These are phyloP conservation scores for Megaceryle alcyon DNA, from an alignment of 2,797 vertebrate species.

Conservation along the genomic window DNA sequence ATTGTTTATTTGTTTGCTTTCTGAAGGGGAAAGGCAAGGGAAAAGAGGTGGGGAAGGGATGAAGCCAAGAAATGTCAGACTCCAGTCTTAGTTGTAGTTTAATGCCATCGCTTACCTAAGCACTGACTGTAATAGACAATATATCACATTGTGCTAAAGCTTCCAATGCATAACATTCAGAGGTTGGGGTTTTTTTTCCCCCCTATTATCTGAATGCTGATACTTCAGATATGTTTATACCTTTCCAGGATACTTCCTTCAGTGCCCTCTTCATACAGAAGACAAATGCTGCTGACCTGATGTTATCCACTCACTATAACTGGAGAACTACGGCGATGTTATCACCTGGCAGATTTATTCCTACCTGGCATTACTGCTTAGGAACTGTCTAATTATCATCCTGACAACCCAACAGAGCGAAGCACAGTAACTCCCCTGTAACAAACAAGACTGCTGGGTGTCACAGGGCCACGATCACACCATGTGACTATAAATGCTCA, in stretches of 20 bases:
- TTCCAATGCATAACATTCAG: background rate
- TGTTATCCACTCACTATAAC: background rate
- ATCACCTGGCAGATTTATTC: background rate
- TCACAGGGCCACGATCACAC: background rate
- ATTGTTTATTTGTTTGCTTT: too few relatives aligned
- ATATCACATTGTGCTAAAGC: background rate
- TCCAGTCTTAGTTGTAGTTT: background rate
- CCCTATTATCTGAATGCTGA: background rate
- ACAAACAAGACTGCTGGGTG: background rate
- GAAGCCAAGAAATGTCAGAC: background rate
- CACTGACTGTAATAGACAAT: background rate
- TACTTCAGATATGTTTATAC: background rate
- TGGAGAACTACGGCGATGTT: background rate
- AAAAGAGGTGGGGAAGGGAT: background rate
- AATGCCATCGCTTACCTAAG: background rate
- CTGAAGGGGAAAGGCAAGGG: rapidly evolving
- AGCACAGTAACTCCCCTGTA: background rate
- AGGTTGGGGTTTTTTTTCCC: background rate
- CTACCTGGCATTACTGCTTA: background rate
- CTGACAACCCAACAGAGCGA: background rate
- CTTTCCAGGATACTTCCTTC: background rate
- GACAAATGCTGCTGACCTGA: background rate
- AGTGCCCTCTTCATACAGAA: background rate
- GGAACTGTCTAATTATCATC: background rate
- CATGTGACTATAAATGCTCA: background rate